Percentiles rank a stretch among this genome's conserved stretches.
Evolutionary conservation across 2,113 vertebrate genomes (phyloP).

Genomic region (Capra hircus): DNA sequence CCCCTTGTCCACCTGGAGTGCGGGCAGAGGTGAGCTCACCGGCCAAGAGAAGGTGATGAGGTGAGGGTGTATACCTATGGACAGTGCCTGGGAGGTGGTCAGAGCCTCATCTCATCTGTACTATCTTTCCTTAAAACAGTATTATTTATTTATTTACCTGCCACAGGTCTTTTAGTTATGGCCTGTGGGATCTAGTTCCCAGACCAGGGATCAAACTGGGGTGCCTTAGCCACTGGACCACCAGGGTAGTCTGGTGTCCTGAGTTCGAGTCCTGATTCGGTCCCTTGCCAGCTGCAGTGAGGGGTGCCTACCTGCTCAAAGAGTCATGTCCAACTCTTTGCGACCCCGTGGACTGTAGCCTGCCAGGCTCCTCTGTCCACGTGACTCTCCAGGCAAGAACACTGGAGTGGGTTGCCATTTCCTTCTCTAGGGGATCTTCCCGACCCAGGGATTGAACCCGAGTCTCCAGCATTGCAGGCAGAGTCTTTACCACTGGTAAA

Average conservation of each 20-base stretch:
- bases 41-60: background rate
- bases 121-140: background rate
- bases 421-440: background rate
- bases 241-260: background rate
- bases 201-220: background rate
- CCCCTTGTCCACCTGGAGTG: too few relatives aligned
- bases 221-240: background rate
- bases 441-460: background rate
- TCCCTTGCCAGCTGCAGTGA: background rate
- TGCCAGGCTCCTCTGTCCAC: background rate
- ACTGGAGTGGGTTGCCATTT: background rate
- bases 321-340: background rate
- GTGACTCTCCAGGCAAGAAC: background rate
- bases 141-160: background rate
- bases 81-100: background rate
- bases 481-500: background rate
- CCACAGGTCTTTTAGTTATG: background rate
- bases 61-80: rapidly evolving
- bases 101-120: background rate
- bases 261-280: background rate
- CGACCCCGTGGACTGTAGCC: background rate
- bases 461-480: background rate
- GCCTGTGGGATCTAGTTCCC: background rate
- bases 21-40: background rate
- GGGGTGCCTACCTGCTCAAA: background rate